Evolutionary conservation across 2,888 invertebrate genomes (phyloP), one percentile per base, ranked within the genome.

Genomic region (Antheraea yamamai): DNA sequence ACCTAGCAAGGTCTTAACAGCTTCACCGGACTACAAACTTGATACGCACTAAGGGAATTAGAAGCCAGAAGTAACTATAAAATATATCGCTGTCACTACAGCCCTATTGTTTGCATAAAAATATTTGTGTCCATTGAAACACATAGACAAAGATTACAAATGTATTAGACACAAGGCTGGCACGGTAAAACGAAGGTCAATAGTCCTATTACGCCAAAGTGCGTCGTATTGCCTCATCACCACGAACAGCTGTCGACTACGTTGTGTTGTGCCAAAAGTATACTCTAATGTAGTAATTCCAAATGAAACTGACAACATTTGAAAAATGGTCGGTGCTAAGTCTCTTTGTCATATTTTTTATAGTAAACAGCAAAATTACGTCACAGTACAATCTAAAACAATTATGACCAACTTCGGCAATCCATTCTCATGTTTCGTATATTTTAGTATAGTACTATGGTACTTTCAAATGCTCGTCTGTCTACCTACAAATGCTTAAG

Each of bases 161-260:
- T 30, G 30, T 66, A 66, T 66, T 66, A 66, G 26, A 66, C 14
- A 66, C 30, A 30, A 66, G 64, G 64, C 26, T 26, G 10, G 12
- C 23, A 12, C 61, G 4, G 26, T 26, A n/a, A 39, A 39, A 39
- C 70, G n/a, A 70, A 70, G 70, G 70, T 70, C 70, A 70, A 70
- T 70, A 39, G 35, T n/a, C 12, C 70, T 39, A 39, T 70, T 70
- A 70, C 39, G n/a, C 70, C 35, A 70, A 70, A 70, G 39, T 70
- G 39, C 70, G 39, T 39, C n/a, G 39, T 14, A 30, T 70, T 70
- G 39, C 70, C 20, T 70, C 39, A 70, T 39, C 3, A 39, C 23
- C 8, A 39, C 20, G 70, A n/a, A 70, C 70, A 39, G 2, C 39
- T 20, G 35, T 39, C 18, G 6, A 16, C 35, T 39, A 20, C 18